Evolutionary conservation across 92 coral and sea anemone genomes (phyloP), one percentile per base, ranked within the genome.

Genomic region (Blastomussa wellsi): DNA sequence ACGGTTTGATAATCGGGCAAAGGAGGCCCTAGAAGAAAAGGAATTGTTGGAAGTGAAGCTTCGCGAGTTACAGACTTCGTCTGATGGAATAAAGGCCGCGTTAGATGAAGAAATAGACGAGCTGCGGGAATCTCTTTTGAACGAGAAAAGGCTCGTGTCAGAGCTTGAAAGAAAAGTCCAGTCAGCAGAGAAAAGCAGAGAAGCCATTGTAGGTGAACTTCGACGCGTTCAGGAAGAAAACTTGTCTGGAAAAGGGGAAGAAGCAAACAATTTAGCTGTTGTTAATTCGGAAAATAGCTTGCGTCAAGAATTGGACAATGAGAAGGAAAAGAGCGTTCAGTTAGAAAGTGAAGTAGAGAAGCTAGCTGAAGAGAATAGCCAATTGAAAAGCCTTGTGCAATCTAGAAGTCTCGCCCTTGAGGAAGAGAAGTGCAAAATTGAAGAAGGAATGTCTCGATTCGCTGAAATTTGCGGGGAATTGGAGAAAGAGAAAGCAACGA

Each of bases 41-140:
- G 77, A 31, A 33, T 70, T 52, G 26, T 49, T 81, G 57, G 85
- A 69, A 11, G 49, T 64, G 33, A 81, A 69, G 51, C 77, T 81
- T 24, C 36, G 29, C 0, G 77, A 68, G 53, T 49, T 51, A 26
- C 59, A 49, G 37, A 31, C 36, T 8, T 69, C 74, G 13, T 48
- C 32, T 32, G 32, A 81, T 37, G 66, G 19, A 7, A 64, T 49
- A 48, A 81, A 81, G 76, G 33, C 32, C 17, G 77, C 77, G 22
- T 35, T 22, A 16, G 82, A 84, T 17, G 82, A 77, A 24, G 72
- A 76, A 31, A 53, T 84, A 16, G 88, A 60, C 33, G 83, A 76
- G 49, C 64, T 76, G 22, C 59, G 75, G 1, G 42, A 62, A 44
- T 84, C 82, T 24, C 24, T 84, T 62, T 75, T 76, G 41, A 60